These are phyloP conservation scores for Oithona nana DNA, from an alignment of 2,888 invertebrate genomes.

Conservation along the genomic window DNA sequence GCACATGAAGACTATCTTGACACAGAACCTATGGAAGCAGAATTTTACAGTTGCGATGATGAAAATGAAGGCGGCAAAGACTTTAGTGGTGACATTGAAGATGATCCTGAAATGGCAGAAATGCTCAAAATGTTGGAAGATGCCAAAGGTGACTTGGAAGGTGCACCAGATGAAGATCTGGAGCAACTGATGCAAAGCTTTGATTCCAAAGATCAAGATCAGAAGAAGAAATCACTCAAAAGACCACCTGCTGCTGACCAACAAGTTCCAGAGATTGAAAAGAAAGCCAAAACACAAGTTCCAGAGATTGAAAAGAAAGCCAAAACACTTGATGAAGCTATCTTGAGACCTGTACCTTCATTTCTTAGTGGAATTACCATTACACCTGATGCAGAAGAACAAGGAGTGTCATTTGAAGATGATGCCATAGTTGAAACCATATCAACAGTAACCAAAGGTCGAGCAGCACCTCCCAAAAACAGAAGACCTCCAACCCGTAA, in stretches of 20 bases:
- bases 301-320: background rate
- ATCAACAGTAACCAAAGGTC: background rate
- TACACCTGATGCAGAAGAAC: background rate
- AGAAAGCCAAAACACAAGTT: background rate
- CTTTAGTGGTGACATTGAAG: background rate
- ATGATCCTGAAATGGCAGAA: background rate
- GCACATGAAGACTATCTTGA: background rate
- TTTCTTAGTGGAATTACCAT: background rate
- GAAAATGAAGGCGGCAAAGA: background rate
- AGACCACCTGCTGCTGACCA: background rate
- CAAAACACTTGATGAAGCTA: background rate
- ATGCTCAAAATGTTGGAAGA: background rate
- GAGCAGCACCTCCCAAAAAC: slow-evolving; percentile 20
- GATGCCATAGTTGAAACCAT: background rate
- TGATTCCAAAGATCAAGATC: background rate
- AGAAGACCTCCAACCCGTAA: background rate
- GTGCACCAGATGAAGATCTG: background rate
- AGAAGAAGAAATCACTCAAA: background rate
- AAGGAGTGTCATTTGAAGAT: background rate
- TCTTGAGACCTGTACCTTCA: background rate
- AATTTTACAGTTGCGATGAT: background rate
- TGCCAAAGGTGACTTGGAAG: background rate
- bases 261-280: background rate
- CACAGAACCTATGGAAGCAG: background rate
- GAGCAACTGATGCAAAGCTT: background rate